Base-by-base conservation (phyloP, 2,113 vertebrate species). In the Amazona guildingii region DNA sequence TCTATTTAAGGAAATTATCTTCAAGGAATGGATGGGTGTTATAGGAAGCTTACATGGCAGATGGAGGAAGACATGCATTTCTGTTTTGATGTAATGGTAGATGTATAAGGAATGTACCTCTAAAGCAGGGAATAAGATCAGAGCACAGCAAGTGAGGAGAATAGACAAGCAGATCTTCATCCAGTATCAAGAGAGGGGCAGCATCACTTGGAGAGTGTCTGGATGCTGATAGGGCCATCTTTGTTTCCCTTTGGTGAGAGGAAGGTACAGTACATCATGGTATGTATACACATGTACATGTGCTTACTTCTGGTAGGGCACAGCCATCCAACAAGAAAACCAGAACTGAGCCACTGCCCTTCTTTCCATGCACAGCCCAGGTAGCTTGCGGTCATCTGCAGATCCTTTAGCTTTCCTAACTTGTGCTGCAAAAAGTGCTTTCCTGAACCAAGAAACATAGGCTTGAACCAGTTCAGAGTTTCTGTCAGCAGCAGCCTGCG, bases 241-340 rank as follows among this genome's bases (percentile, higher is more conserved):
- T 3, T 66, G 17, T 27, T 48, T 24, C 69, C 35, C 49, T 81
- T 44, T 57, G 41, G 29, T 66, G 73, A 69, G n/a, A 81, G n/a
- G 27, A 80, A 67, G 59, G 37, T 51, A 41, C 7, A 37, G 21
- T 25, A 10, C 27, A 59, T 20, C 41, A 44, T 1, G 2, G 7
- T 80, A 4, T 11, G 25, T 25, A 6, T 11, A 8, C 10, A 12
- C 17, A 14, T 0, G 0, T 24, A 16, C 1, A 0, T 9, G 51
- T 59, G 23, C 69, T 81, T 37, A 13, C 66, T 82, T 67, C 44
- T 64, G 29, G 29, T 1, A 81, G 23, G 77, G 29, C 59, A 69
- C 12, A 35, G 31, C 41, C 28, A 62, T 31, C 19, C 90, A 72
- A 19, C 1, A 48, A 67, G n/a, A 46, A 41, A 0, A 46, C 35